Evolutionary conservation across 2,888 invertebrate genomes (phyloP).

Genomic region (Chymomyza procnemis): DNA sequence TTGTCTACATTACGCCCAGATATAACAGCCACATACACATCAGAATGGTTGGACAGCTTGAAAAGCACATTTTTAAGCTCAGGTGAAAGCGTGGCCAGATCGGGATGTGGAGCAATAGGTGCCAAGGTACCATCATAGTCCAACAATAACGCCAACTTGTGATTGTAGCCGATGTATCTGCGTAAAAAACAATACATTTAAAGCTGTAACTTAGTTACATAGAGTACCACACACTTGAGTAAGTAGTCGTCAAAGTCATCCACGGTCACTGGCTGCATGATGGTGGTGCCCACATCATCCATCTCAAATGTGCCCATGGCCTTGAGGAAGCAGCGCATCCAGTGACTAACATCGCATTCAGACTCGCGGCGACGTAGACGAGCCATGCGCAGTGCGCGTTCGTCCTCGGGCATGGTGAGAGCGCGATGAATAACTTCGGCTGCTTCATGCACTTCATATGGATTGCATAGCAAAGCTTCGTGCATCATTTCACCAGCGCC

Average conservation of each 20-base stretch:
- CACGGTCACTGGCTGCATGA: slow-evolving; percentile 93
- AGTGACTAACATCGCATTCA: slow-evolving; percentile 90
- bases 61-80: slow-evolving; percentile 92
- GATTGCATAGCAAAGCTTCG: slow-evolving; percentile 93
- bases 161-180: slow-evolving; percentile 91
- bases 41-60: slow-evolving; percentile 89
- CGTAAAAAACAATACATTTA: slow-evolving; percentile 41
- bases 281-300: slow-evolving; percentile 89
- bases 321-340: slow-evolving; percentile 92
- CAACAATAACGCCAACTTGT: slow-evolving; percentile 89
- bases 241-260: slow-evolving; percentile 94
- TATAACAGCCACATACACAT: slow-evolving; percentile 91
- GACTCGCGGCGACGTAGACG: slow-evolving; percentile 89
- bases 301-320: slow-evolving; percentile 92
- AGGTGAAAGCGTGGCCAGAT: slow-evolving; percentile 89
- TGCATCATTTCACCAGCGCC: slow-evolving; percentile 97
- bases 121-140: slow-evolving; percentile 94
- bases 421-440: slow-evolving; percentile 93
- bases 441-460: slow-evolving; percentile 91
- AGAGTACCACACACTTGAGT: slow-evolving; percentile 83
- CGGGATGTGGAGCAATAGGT: slow-evolving; percentile 93
- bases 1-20: slow-evolving; percentile 92
- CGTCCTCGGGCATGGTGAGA: slow-evolving; percentile 93
- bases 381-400: slow-evolving; percentile 91
- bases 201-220: background rate